Evolutionary conservation across 2,888 invertebrate genomes (phyloP), one percentile per base, ranked within the genome.

Genomic region (Himalopsyche kuldschensis): DNA sequence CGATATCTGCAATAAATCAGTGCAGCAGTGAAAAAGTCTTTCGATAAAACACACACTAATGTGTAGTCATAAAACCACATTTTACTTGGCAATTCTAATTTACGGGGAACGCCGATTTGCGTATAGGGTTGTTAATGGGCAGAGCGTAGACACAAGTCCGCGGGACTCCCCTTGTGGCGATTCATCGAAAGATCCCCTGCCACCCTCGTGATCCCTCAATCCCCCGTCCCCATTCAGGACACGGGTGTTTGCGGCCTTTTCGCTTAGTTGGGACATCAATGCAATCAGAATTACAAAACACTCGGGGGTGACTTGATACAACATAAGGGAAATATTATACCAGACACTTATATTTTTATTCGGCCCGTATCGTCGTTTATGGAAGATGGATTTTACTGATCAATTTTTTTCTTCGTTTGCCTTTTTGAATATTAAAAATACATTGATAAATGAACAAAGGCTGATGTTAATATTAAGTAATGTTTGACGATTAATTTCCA

Each of bases 241-340:
- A 47, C 75, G 77, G 81, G 81, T 83, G 86, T 85, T 86, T 84
- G 86, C 81, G 82, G 84, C 79, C 78, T 79, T 84, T 82, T 81
- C 86, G 84, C 84, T 84, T 81, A 86, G 86, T 84, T 84, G 86
- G 84, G 82, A 84, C 86, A 86, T 84, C 83, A 86, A 84, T 85
- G 86, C 86, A 86, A 86, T 86, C 86, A 84, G 86, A 85, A 86
- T 86, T 85, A 86, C 86, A 86, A 85, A 86, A 86, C 85, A 84
- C 83, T 80, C 83, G 75, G 82, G 82, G 82, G 79, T 47, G 78
- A 48, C 27, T 77, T 81, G 55, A 55, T 55, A 55, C 55, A 55
- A 55, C 55, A 55, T 55, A 55, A 55, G 78, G 46, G 46, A 55
- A 55, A 20, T 55, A 55, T 55, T 55, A 55, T 55, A 55, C 55